Base-by-base conservation (phyloP, 2,888 invertebrate genomes). In the Ypsolopha sequella region DNA sequence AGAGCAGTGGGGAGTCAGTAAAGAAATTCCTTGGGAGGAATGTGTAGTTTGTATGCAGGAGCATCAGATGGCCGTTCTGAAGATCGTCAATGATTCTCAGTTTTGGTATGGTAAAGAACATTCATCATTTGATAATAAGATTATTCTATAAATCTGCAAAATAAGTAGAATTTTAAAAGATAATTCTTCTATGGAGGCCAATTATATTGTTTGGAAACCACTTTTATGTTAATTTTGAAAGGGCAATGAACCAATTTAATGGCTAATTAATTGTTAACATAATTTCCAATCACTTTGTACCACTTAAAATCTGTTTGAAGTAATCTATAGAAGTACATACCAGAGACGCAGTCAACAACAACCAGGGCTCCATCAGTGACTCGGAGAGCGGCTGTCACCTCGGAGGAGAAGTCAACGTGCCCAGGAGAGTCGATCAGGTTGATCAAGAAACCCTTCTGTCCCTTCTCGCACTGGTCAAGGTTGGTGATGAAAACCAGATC, bases 351-450 rank as follows among this genome's bases (percentile, higher is more conserved):
- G 85, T 99, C 99, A 7, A 99, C 99, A 50, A 99, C 99, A 52
- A 99, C 99, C 55, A 99, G 92, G 67, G 99, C 99, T 78, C 99
- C 99, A 86, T 99, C 99, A 72, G 99, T 99, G 49, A 99, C 99
- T 90, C 99, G 97, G 60, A 99, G 94, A 64, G 99, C 99, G 68
- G 99, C 99, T 52, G 99, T 99, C 62, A 99, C 99, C 89, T 99
- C 99, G 60, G 97, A 98, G 4, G 99, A 99, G 90, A 99, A 99
- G 88, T 99, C 99, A 73, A 99, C 99, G 94, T 99, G 99, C 61
- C 99, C 99, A 63, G 99, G 99, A 14, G 99, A 99, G 88, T 99
- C 99, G 67, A 99, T 99, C 86, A 99, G 88, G 86, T 99, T 99
- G 89, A 99, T 99, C 86, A 99, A 94, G 91, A 99, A 99, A 88